These are phyloP conservation scores for Ennomos erosarius DNA, from an alignment of 2,888 invertebrate species.

Conservation along the genomic window DNA sequence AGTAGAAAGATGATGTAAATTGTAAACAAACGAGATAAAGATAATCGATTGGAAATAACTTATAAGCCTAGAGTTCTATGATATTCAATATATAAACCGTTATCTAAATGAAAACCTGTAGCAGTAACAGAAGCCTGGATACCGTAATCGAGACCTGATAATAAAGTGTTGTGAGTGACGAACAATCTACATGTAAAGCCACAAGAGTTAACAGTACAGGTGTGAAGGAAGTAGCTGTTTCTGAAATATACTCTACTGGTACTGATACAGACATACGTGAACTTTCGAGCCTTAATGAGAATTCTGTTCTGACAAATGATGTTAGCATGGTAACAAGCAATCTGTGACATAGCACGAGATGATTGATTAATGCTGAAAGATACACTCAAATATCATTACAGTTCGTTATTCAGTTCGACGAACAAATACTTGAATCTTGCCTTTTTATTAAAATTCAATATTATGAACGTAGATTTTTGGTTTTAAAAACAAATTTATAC, in stretches of 20 bases:
- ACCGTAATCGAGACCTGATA: conserved; percentile 21
- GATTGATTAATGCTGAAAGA: background rate
- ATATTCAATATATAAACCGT: conserved; percentile 25
- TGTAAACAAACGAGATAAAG: too few species aligned
- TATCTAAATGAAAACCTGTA: conserved; percentile 25
- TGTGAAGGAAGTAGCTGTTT: conserved; percentile 20
- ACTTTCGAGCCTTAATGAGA: conserved; percentile 14
- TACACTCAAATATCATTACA: background rate
- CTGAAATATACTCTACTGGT: background rate
- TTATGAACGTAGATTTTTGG: too few species aligned
- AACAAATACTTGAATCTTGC: too few species aligned
- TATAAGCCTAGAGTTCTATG: conserved; percentile 8
- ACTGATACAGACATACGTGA: conserved; percentile 3
- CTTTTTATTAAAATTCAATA: too few species aligned
- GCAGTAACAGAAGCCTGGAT: conserved; percentile 24
- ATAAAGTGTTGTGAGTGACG: conserved; percentile 26
- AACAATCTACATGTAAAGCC: conserved; percentile 26
- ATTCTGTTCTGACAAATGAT: conserved; percentile 1
- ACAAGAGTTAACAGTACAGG: conserved; percentile 22
- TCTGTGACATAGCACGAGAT: background rate
- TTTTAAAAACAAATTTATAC: too few species aligned
- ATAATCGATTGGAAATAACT: conserved; percentile 5
- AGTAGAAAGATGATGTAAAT: too few species aligned
- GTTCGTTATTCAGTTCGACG: too few species aligned
- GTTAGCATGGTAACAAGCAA: background rate